Conservation (phyloP, 2,113 vertebrate species). For the Arothron firmamentum region DNA sequence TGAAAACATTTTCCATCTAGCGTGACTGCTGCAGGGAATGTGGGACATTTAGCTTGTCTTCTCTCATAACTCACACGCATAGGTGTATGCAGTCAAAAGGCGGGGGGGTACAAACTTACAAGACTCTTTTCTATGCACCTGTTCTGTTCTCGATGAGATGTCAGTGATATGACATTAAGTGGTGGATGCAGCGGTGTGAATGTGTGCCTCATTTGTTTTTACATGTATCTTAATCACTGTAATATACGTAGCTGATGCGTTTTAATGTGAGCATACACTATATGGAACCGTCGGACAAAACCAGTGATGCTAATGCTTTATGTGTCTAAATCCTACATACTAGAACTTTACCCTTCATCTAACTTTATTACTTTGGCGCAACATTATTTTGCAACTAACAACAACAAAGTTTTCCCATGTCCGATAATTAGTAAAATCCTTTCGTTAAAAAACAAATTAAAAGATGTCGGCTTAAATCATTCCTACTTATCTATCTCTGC, state of each 20-base stretch:
- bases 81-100: constrained; percentile 52
- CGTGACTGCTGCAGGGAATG: background rate
- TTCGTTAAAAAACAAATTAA: constrained; percentile 1
- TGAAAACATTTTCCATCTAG: background rate
- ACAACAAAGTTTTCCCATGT: background rate
- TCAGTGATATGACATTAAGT: constrained; percentile 39
- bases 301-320: no score
- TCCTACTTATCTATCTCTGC: background rate
- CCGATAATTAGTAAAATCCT: background rate
- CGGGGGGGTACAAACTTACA: background rate
- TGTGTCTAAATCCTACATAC: no score
- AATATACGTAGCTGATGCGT: background rate
- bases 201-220: background rate
- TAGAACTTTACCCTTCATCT: no score
- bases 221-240: constrained; percentile 1
- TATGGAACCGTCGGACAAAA: background rate
- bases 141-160: constrained; percentile 40
- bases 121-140: constrained; percentile 36
- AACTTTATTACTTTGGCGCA: no score
- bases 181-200: background rate
- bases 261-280: background rate
- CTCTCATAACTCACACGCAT: constrained; percentile 62
- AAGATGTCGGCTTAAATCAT: background rate
- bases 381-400: no score
- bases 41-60: constrained; percentile 9